A percentile compares a stretch with the other conserved stretches of the same genome.
Evolutionary conservation across 2,113 vertebrate genomes (phyloP).

Genomic region (Atherinomorus stipes): DNA sequence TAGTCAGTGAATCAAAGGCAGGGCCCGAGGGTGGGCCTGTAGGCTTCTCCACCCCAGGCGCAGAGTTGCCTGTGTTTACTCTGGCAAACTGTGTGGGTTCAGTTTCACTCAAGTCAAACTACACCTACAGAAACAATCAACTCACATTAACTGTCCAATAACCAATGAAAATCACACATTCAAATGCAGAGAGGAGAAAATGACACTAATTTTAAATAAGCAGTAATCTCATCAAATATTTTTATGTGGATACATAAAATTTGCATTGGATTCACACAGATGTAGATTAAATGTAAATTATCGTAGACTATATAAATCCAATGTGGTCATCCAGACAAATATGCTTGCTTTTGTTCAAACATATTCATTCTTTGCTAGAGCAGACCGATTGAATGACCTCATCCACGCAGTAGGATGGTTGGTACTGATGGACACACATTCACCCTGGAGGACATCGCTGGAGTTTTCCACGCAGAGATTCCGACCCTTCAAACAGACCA

Average conservation of each 20-base stretch:
- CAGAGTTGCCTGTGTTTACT: slow-evolving; percentile 37
- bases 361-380: not conserved
- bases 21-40: slow-evolving; percentile 57
- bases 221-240: not conserved
- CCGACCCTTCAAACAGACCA: too few relatives aligned
- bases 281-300: not conserved
- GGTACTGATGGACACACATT: too few relatives aligned
- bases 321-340: too few relatives aligned
- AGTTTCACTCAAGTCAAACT: slow-evolving; percentile 10
- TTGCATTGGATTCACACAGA: not conserved
- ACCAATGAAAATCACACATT: not conserved
- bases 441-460: too few relatives aligned
- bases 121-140: slow-evolving; percentile 21
- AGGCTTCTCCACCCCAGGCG: slow-evolving; percentile 31
- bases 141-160: slow-evolving; percentile 2
- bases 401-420: too few relatives aligned
- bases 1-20: slow-evolving; percentile 50
- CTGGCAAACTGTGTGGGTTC: slow-evolving; percentile 31
- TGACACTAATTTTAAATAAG: not conserved
- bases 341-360: too few relatives aligned
- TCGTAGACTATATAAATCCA: too few relatives aligned
- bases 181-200: not conserved
- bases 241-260: too few relatives aligned
- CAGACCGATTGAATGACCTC: not conserved
- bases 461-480: too few relatives aligned